Conservation (phyloP, 2,113 vertebrate genomes). For the Lycaon pictus region DNA sequence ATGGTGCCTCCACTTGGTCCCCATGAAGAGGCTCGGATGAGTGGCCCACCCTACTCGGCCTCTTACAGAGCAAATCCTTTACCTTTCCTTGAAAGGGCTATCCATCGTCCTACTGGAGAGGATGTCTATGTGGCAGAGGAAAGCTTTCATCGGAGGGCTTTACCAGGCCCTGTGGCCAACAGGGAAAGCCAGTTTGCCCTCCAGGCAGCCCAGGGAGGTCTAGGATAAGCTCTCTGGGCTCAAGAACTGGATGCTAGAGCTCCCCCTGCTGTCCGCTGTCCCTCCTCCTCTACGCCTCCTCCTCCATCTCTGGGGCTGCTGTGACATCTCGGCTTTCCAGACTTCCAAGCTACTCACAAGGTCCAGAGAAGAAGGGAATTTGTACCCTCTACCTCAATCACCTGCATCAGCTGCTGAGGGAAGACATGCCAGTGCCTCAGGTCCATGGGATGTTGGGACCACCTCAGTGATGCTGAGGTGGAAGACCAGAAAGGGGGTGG, state of each 20-base stretch:
- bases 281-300: not conserved
- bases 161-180: not conserved
- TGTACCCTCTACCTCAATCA: not conserved
- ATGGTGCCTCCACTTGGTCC: not conserved
- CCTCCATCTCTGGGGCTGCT: not conserved
- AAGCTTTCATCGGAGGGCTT: not conserved
- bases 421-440: not conserved
- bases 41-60: not conserved
- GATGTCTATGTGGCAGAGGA: not conserved
- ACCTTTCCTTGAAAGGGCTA: slow-evolving; percentile 57
- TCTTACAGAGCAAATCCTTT: not conserved
- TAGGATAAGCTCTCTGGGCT: not conserved
- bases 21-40: slow-evolving; percentile 60
- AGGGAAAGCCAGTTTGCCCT: not conserved
- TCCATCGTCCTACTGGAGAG: slow-evolving; percentile 17
- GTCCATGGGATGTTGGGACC: not conserved
- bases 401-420: not conserved
- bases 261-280: not conserved
- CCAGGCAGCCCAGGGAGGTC: not conserved
- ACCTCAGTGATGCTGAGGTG: fast-evolving
- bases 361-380: not conserved
- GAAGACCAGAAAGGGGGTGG: not conserved
- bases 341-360: not conserved
- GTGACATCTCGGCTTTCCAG: not conserved
- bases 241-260: slow-evolving; percentile 23